Percentiles rank a stretch among this genome's conserved stretches.
phyloP scores from a whole-genome alignment of 2,888 invertebrate species.

The Ctenicera cuprea region DNA sequence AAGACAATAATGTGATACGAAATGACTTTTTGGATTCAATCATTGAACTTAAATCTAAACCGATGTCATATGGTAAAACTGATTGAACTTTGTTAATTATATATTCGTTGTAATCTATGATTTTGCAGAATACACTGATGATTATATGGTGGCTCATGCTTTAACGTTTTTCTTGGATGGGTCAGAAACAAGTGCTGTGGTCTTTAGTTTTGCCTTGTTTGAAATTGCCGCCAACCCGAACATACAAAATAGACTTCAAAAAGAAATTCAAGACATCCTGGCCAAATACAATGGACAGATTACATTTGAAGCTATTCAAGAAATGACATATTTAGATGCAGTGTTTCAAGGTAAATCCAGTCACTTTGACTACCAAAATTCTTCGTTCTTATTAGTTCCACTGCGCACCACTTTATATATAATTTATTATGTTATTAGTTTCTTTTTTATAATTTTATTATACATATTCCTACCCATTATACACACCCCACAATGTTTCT shows the following conservation, averaged over 20 bases:
- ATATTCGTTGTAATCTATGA: too few relatives aligned
- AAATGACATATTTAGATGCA: slow-evolving; percentile 66
- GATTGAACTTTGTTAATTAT: too few relatives aligned
- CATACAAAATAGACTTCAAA: slow-evolving; percentile 69
- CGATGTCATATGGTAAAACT: not conserved
- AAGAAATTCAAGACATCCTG: slow-evolving; percentile 67
- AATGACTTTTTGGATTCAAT: slow-evolving; percentile 72
- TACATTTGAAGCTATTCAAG: slow-evolving; percentile 69
- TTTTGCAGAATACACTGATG: slow-evolving; percentile 56
- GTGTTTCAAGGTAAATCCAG: slow-evolving; percentile 68
- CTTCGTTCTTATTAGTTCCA: too few relatives aligned
- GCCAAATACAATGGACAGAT: slow-evolving; percentile 65
- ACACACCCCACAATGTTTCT: too few relatives aligned
- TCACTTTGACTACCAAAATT: too few relatives aligned
- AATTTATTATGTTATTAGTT: too few relatives aligned
- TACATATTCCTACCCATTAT: too few relatives aligned
- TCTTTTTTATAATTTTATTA: too few relatives aligned
- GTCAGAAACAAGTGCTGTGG: slow-evolving; percentile 72
- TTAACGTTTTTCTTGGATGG: slow-evolving; percentile 72
- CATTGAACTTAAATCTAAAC: slow-evolving; percentile 62
- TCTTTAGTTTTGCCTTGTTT: slow-evolving; percentile 68
- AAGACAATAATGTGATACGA: slow-evolving; percentile 66
- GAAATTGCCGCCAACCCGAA: slow-evolving; percentile 69
- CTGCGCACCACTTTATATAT: too few relatives aligned
- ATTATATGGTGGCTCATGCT: slow-evolving; percentile 66